These are phyloP conservation scores for Anolis carolinensis DNA, from an alignment of 2,113 vertebrate genomes.

Conservation along the genomic window DNA sequence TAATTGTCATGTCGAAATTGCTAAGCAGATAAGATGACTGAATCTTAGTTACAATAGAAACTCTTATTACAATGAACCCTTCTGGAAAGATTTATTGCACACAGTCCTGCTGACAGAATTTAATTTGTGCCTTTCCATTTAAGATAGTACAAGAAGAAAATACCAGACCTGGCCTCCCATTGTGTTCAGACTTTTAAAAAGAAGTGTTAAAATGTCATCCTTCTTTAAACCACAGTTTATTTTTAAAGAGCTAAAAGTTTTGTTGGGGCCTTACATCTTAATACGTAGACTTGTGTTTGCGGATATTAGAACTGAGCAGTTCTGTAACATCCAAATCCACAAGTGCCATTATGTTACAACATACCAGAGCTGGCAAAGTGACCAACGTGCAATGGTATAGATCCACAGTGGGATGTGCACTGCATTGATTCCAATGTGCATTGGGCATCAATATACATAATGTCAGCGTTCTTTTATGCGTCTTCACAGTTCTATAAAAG, in stretches of 20 bases:
- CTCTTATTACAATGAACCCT: conserved; percentile 8
- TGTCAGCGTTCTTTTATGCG: too few species aligned
- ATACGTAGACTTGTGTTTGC: too few species aligned
- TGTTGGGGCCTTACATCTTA: background rate
- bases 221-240: background rate
- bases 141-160: conserved; percentile 4
- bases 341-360: too few species aligned
- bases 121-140: conserved; percentile 16
- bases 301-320: too few species aligned
- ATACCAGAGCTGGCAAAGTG: too few species aligned
- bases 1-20: conserved; percentile 27
- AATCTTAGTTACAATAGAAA: conserved; percentile 14
- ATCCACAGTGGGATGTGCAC: too few species aligned
- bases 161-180: conserved; percentile 6
- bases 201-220: background rate
- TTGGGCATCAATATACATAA: too few species aligned
- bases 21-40: conserved; percentile 9
- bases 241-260: background rate
- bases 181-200: background rate
- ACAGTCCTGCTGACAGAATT: background rate
- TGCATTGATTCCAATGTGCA: too few species aligned
- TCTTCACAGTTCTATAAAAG: too few species aligned
- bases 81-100: background rate
- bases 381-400: too few species aligned
- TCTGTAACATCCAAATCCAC: too few species aligned